Evolutionary conservation across 2,888 invertebrate genomes (phyloP), one percentile per base, ranked within the genome.

Genomic region (Plutella xylostella): DNA sequence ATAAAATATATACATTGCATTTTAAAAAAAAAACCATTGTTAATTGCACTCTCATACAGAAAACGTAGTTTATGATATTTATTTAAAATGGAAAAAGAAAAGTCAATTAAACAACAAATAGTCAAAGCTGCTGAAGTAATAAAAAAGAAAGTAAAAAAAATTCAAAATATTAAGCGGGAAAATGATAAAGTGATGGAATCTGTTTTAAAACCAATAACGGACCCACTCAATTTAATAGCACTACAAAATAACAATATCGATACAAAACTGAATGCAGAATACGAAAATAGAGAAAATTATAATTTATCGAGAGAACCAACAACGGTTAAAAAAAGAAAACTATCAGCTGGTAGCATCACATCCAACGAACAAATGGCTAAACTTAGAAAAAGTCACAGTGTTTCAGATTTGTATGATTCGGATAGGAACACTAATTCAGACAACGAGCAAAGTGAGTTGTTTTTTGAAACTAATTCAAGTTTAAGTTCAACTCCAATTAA

Each of bases 401-500:
- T 3, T 34, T 14, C 2, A 14, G 34, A 34, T 38, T 9, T 15
- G 12, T 19, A 9, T 15, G 18, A 19, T 4, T 6, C 11, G 2
- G 34, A 12, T 17, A 9, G 9, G 11, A 15, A n/a, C 14, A 34
- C 9, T 17, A 9, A 34, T 17, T 34, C 34, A 9, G 14, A n/a
- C 7, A 12, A 15, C 17, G 17, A 34, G 9, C 14, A 17, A 17
- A 33, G 14, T 34, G 14, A n/a, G 7, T 34, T 34, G 2, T 34
- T 34, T 34, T 34, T 34, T 11, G 11, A 34, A n/a, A 34, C 34
- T 14, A 34, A 14, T 18, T 12, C 38, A 19, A 2, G n/a, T 19
- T 18, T 20, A n/a, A 19, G 19, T 19, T 38, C 38, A 7, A 38
- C 38, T 38, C 38, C 3, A 4, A 37, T 12, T 48, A 63, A 0